phyloP scores from a whole-genome alignment of 2,797 vertebrate genomes.

The Amblyraja radiata region DNA sequence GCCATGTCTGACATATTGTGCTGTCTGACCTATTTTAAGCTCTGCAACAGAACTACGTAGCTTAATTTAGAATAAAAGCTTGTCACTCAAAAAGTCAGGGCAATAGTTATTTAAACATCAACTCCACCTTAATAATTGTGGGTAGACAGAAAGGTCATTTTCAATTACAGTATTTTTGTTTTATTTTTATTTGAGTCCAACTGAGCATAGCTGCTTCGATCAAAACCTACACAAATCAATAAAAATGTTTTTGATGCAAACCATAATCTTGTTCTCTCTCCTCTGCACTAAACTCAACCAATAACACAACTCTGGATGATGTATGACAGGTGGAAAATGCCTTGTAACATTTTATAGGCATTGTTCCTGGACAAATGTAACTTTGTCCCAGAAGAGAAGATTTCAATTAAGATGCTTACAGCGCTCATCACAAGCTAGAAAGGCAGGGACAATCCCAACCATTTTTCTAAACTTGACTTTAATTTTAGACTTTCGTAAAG shows the following conservation, averaged over 20 bases:
- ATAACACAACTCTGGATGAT: not conserved
- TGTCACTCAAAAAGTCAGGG: not conserved
- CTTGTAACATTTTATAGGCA: not conserved
- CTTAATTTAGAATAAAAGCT: not conserved
- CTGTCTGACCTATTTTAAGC: not conserved
- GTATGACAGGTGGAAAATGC: not conserved
- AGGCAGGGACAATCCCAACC: not conserved
- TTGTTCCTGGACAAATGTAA: not conserved
- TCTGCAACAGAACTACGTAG: not conserved
- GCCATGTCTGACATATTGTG: no score
- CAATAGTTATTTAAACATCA: not conserved
- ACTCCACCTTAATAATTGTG: constrained; percentile 13
- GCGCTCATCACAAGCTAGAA: not conserved
- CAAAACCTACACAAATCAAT: not conserved
- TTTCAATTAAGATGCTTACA: not conserved
- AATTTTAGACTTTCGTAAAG: not conserved
- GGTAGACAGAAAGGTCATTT: not conserved
- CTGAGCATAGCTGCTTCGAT: not conserved
- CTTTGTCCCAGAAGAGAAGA: not conserved
- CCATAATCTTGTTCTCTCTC: not conserved
- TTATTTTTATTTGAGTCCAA: not conserved
- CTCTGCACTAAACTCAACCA: not conserved
- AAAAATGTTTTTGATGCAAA: not conserved
- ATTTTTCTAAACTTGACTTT: not conserved
- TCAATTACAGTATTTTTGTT: not conserved